Conservation (phyloP, 2,113 vertebrate species). For the Myanophis thanlyinensis region DNA sequence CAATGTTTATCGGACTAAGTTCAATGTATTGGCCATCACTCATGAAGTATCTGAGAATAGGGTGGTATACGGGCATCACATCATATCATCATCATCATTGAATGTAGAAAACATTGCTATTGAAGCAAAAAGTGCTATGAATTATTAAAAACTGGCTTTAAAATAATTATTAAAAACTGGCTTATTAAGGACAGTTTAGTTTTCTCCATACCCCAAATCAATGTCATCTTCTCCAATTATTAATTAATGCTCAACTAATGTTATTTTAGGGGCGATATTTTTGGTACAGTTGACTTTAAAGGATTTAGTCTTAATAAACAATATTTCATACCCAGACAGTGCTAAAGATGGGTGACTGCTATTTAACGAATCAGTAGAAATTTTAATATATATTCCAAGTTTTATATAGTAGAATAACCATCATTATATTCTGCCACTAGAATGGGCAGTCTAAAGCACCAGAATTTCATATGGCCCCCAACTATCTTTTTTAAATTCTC, state of each 20-base stretch:
- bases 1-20: background rate
- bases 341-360: background rate
- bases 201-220: conserved; percentile 1
- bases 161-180: no score
- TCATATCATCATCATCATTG: background rate
- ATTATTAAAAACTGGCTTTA: no score
- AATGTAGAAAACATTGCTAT: background rate
- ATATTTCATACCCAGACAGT: background rate
- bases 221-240: conserved; percentile 26
- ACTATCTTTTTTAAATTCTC: background rate
- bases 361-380: background rate
- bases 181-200: conserved; percentile 11
- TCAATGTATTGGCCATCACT: background rate
- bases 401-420: background rate
- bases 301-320: background rate
- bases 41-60: background rate
- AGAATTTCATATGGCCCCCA: background rate
- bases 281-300: background rate
- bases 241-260: conserved; percentile 54
- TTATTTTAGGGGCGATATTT: background rate
- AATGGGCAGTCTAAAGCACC: background rate
- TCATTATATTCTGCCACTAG: background rate
- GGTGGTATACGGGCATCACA: background rate
- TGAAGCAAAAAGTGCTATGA: background rate
- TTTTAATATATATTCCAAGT: background rate